phyloP scores from a whole-genome alignment of 2,113 vertebrate species.

The Coptodon bakossiorum region DNA sequence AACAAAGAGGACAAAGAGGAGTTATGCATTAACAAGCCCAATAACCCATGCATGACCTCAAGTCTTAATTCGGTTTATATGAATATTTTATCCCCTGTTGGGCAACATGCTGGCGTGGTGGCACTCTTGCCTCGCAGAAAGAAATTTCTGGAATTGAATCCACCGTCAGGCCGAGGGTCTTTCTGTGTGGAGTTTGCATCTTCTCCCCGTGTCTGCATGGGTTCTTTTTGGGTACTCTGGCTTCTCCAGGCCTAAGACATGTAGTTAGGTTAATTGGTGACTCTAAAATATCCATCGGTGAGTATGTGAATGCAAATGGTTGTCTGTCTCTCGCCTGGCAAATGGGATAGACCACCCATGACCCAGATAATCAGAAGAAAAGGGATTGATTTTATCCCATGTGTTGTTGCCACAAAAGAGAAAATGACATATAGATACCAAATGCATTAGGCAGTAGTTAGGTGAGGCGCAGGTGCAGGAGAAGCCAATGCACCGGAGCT shows the following conservation, averaged over 20 bases:
- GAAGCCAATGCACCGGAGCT: rapidly evolving
- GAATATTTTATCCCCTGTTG: background rate
- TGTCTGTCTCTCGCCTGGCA: background rate
- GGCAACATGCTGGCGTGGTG: rapidly evolving
- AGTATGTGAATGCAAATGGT: background rate
- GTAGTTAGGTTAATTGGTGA: background rate
- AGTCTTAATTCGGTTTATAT: background rate
- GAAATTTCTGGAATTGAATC: rapidly evolving
- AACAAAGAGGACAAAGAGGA: background rate
- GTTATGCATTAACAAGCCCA: background rate
- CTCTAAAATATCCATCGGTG: background rate
- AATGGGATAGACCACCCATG: rapidly evolving
- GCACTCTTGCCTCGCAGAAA: background rate
- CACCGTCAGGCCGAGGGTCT: rapidly evolving
- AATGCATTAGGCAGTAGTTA: background rate
- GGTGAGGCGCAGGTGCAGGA: background rate
- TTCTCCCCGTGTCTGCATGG: background rate
- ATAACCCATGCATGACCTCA: background rate
- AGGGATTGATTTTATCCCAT: background rate
- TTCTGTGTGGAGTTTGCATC: background rate
- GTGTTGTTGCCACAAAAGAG: background rate
- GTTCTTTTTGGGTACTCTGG: background rate
- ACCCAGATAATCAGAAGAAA: background rate
- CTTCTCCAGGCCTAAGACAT: background rate
- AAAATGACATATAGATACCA: rapidly evolving